These are phyloP conservation scores for Lithophane semibrunnea DNA, from an alignment of 2,888 invertebrate species.

Conservation along the genomic window DNA sequence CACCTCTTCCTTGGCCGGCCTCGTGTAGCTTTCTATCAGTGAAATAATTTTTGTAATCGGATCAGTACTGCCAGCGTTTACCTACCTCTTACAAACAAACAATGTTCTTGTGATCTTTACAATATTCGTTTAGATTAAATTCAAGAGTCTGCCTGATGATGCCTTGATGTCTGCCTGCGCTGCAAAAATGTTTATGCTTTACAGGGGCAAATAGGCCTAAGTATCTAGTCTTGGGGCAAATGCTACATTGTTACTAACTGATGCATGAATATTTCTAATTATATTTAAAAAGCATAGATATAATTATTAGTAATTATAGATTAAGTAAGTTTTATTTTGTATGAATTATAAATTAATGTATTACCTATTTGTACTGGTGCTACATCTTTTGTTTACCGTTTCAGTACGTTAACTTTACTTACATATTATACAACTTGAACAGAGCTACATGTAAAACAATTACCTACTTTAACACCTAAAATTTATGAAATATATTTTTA, in stretches of 20 bases:
- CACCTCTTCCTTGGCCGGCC: too few species aligned
- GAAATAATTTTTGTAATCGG: background rate
- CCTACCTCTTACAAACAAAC: background rate
- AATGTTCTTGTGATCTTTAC: background rate
- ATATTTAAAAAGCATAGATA: background rate
- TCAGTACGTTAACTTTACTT: background rate
- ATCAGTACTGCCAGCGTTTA: too few species aligned
- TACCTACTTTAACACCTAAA: background rate
- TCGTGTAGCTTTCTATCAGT: background rate
- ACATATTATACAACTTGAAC: background rate
- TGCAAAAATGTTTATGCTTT: background rate
- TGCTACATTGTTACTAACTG: background rate
- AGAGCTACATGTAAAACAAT: background rate
- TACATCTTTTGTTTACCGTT: background rate
- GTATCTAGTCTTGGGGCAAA: constrained; percentile 17
- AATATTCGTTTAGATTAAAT: background rate
- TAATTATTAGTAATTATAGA: background rate
- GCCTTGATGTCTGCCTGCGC: background rate
- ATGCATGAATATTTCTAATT: background rate
- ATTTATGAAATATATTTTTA: too few species aligned
- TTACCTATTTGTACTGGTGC: background rate
- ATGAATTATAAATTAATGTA: too few species aligned
- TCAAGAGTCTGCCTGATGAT: too few species aligned
- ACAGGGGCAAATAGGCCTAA: background rate
- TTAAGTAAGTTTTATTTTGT: background rate